These are phyloP conservation scores for Leptonema lineaticorne DNA, from an alignment of 1,140 invertebrate species.

Conservation along the genomic window DNA sequence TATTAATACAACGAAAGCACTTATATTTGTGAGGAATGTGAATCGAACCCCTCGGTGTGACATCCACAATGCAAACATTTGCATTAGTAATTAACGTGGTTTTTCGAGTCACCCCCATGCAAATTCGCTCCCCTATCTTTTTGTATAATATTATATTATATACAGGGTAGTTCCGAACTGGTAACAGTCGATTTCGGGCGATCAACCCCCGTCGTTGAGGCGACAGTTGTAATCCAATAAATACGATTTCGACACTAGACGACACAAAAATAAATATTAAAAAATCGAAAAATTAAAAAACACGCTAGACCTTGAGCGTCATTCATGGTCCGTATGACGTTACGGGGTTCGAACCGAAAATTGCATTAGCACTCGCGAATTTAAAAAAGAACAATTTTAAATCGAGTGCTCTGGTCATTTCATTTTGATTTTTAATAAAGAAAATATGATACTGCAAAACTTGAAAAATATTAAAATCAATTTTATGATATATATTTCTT, in stretches of 20 bases:
- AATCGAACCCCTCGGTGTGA: not conserved
- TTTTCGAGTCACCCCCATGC: not conserved
- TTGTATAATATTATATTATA: no score
- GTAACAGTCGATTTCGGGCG: not conserved
- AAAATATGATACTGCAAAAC: no score
- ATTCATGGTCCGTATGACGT: not conserved
- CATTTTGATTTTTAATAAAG: no score
- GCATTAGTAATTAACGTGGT: constrained; percentile 15
- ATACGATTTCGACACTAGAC: not conserved
- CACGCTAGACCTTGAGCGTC: not conserved
- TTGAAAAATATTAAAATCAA: no score
- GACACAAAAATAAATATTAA: not conserved
- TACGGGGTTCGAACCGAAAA: constrained; percentile 16
- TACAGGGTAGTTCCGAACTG: no score
- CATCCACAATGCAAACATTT: constrained; percentile 13
- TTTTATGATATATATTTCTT: no score
- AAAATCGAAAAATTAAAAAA: not conserved
- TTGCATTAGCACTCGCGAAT: no score
- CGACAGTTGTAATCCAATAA: not conserved
- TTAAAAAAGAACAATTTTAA: no score
- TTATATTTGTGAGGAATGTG: no score
- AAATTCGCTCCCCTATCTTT: not conserved
- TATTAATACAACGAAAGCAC: no score
- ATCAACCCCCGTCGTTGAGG: not conserved
- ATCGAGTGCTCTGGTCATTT: no score